These are phyloP conservation scores for Microcaecilia unicolor DNA, from an alignment of 2,797 vertebrate genomes.

Conservation along the genomic window DNA sequence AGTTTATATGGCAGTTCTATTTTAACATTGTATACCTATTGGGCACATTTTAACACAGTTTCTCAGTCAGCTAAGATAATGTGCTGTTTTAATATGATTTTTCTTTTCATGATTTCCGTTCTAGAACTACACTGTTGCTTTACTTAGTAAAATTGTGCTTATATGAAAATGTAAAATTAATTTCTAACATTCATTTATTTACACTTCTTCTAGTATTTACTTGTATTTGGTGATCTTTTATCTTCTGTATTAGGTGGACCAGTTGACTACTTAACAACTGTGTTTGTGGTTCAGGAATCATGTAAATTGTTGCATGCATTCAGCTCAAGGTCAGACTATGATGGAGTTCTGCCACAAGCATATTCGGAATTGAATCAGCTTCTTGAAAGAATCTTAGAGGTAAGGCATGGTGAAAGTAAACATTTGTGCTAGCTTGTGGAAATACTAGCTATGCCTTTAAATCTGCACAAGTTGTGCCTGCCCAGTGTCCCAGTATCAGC, in stretches of 20 bases:
- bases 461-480: no score
- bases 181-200: neutral
- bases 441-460: no score
- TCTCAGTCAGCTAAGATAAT: no score
- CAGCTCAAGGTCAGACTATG: conserved; percentile 53
- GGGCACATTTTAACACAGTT: no score
- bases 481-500: no score
- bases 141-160: neutral
- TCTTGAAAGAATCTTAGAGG: conserved; percentile 32
- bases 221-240: conserved; percentile 1
- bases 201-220: neutral
- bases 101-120: no score
- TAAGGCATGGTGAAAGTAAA: conserved; percentile 18
- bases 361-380: conserved; percentile 44
- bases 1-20: no score
- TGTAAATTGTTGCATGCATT: conserved; percentile 51
- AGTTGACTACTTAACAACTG: conserved; percentile 24
- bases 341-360: conserved; percentile 44
- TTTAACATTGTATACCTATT: no score
- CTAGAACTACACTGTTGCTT: neutral
- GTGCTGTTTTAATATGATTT: no score
- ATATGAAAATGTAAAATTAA: neutral
- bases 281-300: conserved; percentile 44
- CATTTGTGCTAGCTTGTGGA: neutral
- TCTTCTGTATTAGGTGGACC: conserved; percentile 29